phyloP scores from a whole-genome alignment of 1,140 invertebrate species.

The Pseudomyrmex cubaensis region DNA sequence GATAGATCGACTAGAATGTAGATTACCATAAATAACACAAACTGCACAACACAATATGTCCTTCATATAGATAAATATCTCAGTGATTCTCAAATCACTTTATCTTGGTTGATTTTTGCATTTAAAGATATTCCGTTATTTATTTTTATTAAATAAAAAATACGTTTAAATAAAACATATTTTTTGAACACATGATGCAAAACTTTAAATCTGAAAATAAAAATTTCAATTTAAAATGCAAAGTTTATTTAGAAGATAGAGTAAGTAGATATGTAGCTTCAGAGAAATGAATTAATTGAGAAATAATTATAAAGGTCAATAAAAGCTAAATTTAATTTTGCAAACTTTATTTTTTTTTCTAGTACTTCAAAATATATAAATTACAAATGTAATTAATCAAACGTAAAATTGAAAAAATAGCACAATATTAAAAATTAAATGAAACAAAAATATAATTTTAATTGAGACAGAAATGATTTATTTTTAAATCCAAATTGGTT shows the following conservation, averaged over 20 bases:
- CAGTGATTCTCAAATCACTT: background rate
- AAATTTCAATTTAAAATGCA: too few relatives aligned
- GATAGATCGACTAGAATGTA: background rate
- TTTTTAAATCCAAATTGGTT: background rate
- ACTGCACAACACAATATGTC: background rate
- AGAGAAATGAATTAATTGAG: too few relatives aligned
- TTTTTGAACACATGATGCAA: too few relatives aligned
- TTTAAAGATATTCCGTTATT: too few relatives aligned
- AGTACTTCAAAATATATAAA: too few relatives aligned
- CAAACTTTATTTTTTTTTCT: too few relatives aligned
- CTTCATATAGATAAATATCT: background rate
- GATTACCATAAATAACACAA: conserved; percentile 20
- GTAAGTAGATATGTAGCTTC: too few relatives aligned
- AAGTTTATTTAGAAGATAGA: too few relatives aligned
- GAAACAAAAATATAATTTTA: background rate
- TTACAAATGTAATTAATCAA: background rate
- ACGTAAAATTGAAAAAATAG: background rate
- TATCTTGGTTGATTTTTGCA: background rate
- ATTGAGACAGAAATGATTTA: background rate
- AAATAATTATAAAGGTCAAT: too few relatives aligned
- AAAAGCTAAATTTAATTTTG: too few relatives aligned
- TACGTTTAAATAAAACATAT: too few relatives aligned
- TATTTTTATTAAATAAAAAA: background rate
- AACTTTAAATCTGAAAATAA: too few relatives aligned
- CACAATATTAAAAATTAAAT: background rate